Evolutionary conservation across 2,888 invertebrate species (phyloP).

Genomic region (Parnassius smintheus): DNA sequence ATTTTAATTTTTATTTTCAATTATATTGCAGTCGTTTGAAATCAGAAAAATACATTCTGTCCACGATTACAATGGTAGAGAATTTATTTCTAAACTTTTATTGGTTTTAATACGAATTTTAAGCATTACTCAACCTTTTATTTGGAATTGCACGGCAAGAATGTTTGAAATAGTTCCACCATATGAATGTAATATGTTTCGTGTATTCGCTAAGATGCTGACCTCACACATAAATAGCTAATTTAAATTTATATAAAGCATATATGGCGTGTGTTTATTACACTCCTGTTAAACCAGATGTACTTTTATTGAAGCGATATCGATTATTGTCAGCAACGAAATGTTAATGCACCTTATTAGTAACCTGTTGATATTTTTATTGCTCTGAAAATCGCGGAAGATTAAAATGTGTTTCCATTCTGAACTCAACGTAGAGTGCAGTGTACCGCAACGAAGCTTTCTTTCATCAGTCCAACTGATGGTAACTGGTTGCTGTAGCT

Average conservation of each 20-base stretch:
- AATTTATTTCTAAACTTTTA: no score
- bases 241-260: conserved; percentile 1
- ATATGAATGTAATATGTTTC: neutral
- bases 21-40: no score
- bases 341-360: neutral
- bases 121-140: neutral
- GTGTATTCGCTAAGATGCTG: neutral
- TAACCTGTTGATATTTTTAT: neutral
- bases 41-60: no score
- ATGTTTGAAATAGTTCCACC: neutral
- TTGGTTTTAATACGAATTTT: no score
- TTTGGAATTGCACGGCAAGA: neutral
- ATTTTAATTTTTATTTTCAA: no score
- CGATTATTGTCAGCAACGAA: neutral
- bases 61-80: no score
- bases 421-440: neutral
- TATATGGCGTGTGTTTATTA: conserved; percentile 3
- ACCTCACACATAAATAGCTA: neutral
- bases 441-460: no score
- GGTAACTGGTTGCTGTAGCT: no score
- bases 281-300: conserved; percentile 5
- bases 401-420: neutral
- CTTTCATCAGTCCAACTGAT: no score
- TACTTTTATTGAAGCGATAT: neutral
- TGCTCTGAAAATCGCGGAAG: conserved; percentile 13